Conservation (phyloP, 2,113 vertebrate species). For the Brachirus orientalis region DNA sequence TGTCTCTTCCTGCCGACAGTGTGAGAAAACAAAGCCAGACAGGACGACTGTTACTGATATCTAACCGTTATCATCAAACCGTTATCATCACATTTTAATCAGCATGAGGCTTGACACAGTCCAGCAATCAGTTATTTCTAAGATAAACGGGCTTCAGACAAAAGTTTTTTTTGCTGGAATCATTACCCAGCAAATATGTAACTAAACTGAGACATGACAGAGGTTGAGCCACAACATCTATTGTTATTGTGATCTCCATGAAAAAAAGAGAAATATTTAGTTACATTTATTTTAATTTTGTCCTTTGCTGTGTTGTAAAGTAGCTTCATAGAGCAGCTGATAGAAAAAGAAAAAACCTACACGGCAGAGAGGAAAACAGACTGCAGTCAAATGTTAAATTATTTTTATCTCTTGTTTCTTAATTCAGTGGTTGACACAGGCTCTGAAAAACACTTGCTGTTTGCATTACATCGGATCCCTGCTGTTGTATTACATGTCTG, state of each 20-base stretch:
- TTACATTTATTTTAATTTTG: too few species aligned
- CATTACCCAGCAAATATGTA: constrained; percentile 2
- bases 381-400: too few species aligned
- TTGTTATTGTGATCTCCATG: background rate
- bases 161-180: constrained; percentile 7
- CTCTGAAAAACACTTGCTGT: background rate
- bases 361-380: too few species aligned
- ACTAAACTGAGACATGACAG: background rate
- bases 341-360: too few species aligned
- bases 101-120: background rate
- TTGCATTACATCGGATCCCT: background rate
- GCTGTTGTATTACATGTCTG: background rate
- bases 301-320: too few species aligned
- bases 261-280: too few species aligned
- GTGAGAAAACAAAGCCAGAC: constrained; percentile 20
- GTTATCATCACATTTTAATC: constrained; percentile 19
- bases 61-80: constrained; percentile 44
- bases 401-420: background rate
- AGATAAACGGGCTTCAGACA: constrained; percentile 27
- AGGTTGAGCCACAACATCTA: background rate
- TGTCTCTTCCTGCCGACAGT: constrained; percentile 34
- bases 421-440: background rate
- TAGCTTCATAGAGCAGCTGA: too few species aligned
- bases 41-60: constrained; percentile 15
- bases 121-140: background rate